phyloP scores from a whole-genome alignment of 2,888 invertebrate species.

The Odontomyia ornata region DNA sequence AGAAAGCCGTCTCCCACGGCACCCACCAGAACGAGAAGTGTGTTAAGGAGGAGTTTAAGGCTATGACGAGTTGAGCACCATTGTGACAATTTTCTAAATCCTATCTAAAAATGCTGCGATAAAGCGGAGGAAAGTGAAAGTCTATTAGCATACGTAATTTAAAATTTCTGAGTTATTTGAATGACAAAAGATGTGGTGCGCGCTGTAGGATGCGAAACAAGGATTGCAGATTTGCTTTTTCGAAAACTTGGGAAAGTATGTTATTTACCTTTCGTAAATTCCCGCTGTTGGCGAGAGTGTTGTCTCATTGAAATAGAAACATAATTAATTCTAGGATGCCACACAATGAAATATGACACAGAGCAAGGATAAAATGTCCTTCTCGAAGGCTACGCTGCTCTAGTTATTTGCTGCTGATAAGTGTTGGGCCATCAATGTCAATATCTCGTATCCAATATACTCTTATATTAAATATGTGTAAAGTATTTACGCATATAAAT shows the following conservation, averaged over 20 bases:
- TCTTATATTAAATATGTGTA: no score
- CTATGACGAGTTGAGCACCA: conserved; percentile 29
- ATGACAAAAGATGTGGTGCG: background rate
- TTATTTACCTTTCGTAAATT: background rate
- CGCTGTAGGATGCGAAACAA: background rate
- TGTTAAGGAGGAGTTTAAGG: conserved; percentile 40
- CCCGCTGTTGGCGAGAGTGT: no score
- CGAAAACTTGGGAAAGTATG: background rate
- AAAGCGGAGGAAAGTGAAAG: conserved; percentile 23
- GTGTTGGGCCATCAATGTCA: no score
- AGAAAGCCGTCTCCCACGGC: background rate
- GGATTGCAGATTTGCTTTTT: background rate
- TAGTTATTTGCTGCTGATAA: no score
- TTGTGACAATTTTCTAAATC: conserved; percentile 38
- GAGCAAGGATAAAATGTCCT: no score
- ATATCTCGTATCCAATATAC: no score
- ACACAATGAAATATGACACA: no score
- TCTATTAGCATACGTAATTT: conserved; percentile 38
- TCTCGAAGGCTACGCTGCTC: no score
- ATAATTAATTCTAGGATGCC: no score
- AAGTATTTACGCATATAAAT: no score
- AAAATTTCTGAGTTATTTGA: conserved; percentile 29
- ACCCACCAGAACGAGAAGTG: conserved; percentile 8
- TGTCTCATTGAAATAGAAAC: no score
- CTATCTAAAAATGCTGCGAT: background rate